Percentiles rank a stretch among this genome's conserved stretches.
Evolutionary conservation across 2,888 invertebrate species (phyloP).

Genomic region (Pseudolycoriella hygida): DNA sequence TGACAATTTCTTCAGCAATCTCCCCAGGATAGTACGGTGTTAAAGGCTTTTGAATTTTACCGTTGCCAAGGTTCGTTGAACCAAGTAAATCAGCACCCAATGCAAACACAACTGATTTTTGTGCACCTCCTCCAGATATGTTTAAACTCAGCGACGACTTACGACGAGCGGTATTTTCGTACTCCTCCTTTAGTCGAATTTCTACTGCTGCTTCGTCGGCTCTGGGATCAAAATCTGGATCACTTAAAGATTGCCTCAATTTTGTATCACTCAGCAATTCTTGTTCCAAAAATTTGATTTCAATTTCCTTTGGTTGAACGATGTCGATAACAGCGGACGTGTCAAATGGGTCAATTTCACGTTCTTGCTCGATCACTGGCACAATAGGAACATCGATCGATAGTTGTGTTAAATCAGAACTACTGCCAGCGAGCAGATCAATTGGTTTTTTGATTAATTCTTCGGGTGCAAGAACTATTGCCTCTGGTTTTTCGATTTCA

Average conservation of each 20-base stretch:
- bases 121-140: slow-evolving; percentile 27
- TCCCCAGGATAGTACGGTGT: slow-evolving; percentile 65
- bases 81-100: slow-evolving; percentile 41
- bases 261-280: slow-evolving; percentile 44
- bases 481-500: slow-evolving; percentile 23
- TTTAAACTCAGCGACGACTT: slow-evolving; percentile 43
- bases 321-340: slow-evolving; percentile 57
- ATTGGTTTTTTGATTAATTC: slow-evolving; percentile 31
- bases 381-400: slow-evolving; percentile 30
- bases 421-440: slow-evolving; percentile 60
- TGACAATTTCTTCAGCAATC: slow-evolving; percentile 36
- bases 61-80: slow-evolving; percentile 17
- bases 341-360: slow-evolving; percentile 68
- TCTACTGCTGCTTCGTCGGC: slow-evolving; percentile 31
- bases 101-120: slow-evolving; percentile 39
- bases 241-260: slow-evolving; percentile 38
- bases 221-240: slow-evolving; percentile 71
- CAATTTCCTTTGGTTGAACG: slow-evolving; percentile 57
- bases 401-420: slow-evolving; percentile 52
- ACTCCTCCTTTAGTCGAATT: slow-evolving; percentile 8
- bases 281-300: slow-evolving; percentile 59
- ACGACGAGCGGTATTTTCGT: slow-evolving; percentile 24
- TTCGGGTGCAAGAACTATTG: neutral
- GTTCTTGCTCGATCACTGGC: slow-evolving; percentile 38
- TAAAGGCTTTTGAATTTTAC: slow-evolving; percentile 48